Evolutionary conservation across 2,113 vertebrate genomes (phyloP).

Genomic region (Potamarius usumacintae): DNA sequence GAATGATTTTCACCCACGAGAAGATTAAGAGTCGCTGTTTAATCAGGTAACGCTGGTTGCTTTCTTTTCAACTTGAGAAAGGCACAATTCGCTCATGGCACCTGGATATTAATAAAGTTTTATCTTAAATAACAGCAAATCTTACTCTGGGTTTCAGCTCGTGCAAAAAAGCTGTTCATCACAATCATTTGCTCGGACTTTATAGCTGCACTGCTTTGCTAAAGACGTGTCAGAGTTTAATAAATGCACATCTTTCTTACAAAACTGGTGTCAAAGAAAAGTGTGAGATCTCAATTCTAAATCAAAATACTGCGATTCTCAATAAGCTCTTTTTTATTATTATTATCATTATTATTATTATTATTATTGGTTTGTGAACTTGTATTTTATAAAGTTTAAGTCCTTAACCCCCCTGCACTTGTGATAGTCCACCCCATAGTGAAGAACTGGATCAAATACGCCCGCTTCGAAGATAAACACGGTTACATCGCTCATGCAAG

Average conservation of each 20-base stretch:
- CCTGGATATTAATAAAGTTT: background rate
- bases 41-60: background rate
- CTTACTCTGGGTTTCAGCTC: background rate
- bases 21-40: background rate
- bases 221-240: background rate
- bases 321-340: background rate
- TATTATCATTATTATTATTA: background rate
- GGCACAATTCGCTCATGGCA: background rate
- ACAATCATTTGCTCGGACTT: background rate
- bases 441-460: conserved; percentile 99
- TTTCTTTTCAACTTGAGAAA: background rate
- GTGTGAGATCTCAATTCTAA: too few species aligned
- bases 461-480: conserved; percentile 94
- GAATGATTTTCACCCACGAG: too few species aligned
- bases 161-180: background rate
- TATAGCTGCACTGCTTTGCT: background rate
- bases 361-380: background rate
- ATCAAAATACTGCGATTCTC: background rate
- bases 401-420: conserved; percentile 80
- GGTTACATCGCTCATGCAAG: conserved; percentile 87
- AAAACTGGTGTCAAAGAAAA: background rate
- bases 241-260: background rate
- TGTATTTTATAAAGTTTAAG: background rate
- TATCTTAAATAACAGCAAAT: background rate
- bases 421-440: conserved; percentile 93